Evolutionary conservation across 2,113 vertebrate species (phyloP).

Genomic region (Hemichromis elongatus): DNA sequence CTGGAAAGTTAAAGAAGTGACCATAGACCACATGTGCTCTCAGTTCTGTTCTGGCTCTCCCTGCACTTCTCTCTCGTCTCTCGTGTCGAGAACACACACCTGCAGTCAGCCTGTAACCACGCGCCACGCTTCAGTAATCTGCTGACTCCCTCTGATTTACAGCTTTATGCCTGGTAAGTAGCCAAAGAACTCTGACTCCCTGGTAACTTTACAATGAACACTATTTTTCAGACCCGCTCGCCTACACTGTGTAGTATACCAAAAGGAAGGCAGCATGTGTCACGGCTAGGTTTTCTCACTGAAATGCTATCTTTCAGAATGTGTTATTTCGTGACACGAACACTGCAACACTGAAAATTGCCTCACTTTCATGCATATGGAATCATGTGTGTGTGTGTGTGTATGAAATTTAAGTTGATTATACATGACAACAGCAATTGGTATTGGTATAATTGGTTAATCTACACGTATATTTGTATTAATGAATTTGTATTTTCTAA

Average conservation of each 20-base stretch:
- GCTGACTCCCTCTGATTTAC: constrained; percentile 67
- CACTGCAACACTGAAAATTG: not conserved
- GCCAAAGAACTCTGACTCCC: constrained; percentile 35
- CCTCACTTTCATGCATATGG: not conserved
- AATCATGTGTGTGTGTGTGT: not conserved
- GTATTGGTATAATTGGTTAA: not conserved
- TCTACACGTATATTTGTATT: not conserved
- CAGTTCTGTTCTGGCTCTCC: constrained; percentile 60
- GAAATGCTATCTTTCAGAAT: not conserved
- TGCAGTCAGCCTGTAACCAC: constrained; percentile 62
- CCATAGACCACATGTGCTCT: constrained; percentile 40
- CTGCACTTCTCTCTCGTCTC: constrained; percentile 8
- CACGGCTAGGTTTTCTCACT: not conserved
- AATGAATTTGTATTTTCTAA: not conserved
- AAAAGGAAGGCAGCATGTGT: constrained; percentile 5
- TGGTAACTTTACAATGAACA: constrained; percentile 22
- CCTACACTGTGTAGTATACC: not conserved
- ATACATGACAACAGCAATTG: not conserved
- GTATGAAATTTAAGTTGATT: not conserved
- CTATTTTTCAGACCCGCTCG: constrained; percentile 4
- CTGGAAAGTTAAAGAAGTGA: constrained; percentile 62
- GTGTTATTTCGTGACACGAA: not conserved
- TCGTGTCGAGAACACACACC: constrained; percentile 67
- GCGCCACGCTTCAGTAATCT: constrained; percentile 61
- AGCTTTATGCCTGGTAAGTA: constrained; percentile 47